phyloP scores from a whole-genome alignment of 2,888 invertebrate species.

The Napeogenes inachia region DNA sequence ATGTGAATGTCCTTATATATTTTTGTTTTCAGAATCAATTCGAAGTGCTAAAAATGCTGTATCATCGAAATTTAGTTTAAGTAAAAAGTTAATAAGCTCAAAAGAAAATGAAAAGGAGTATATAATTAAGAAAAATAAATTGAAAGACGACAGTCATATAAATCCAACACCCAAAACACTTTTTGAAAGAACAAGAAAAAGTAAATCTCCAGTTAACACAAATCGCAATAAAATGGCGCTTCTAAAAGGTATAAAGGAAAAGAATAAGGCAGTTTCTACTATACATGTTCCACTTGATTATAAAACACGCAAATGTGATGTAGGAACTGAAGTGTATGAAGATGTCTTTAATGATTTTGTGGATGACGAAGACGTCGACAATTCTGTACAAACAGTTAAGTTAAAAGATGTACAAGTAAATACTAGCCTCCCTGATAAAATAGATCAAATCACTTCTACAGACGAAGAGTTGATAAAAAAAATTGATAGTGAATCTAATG shows the following conservation, averaged over 20 bases:
- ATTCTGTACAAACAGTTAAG: conserved; percentile 37
- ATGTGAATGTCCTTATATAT: conserved; percentile 5
- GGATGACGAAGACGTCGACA: conserved; percentile 33
- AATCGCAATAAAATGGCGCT: conserved; percentile 36
- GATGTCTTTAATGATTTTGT: conserved; percentile 16
- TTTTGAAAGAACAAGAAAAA: conserved; percentile 35
- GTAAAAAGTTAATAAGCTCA: conserved; percentile 43
- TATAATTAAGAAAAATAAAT: conserved; percentile 39
- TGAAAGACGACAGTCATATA: conserved; percentile 36
- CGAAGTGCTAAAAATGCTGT: conserved; percentile 37
- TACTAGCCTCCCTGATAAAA: conserved; percentile 42
- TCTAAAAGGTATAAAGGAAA: conserved; percentile 39
- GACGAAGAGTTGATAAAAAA: conserved; percentile 38
- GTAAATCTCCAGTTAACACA: conserved; percentile 30
- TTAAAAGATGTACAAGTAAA: conserved; percentile 41
- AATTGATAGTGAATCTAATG: conserved; percentile 39
- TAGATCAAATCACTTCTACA: conserved; percentile 46
- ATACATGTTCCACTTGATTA: conserved; percentile 56
- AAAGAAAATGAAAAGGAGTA: conserved; percentile 47
- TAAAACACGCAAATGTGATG: conserved; percentile 33
- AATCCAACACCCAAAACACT: conserved; percentile 32
- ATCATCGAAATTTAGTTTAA: conserved; percentile 44
- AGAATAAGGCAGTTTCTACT: conserved; percentile 40
- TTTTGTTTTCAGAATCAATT: conserved; percentile 41
- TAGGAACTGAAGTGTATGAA: conserved; percentile 22